These are phyloP conservation scores for Penaeus monodon DNA, from an alignment of 2,888 invertebrate species.

Conservation along the genomic window DNA sequence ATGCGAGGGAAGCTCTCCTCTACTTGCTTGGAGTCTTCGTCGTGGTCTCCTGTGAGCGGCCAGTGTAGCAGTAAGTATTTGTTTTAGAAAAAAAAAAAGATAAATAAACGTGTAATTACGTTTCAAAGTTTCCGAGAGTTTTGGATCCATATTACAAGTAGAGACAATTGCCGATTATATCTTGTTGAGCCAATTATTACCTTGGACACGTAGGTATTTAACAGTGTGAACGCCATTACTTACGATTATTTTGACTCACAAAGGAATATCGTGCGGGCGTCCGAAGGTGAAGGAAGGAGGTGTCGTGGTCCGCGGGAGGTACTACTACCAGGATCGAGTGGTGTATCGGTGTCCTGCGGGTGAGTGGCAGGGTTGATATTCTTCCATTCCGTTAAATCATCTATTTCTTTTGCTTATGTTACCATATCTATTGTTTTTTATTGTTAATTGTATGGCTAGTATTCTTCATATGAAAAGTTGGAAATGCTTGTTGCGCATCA, in stretches of 20 bases:
- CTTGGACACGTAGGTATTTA: no score
- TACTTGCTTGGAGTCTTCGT: constrained; percentile 64
- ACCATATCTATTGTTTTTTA: no score
- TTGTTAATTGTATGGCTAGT: no score
- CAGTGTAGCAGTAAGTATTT: constrained; percentile 61
- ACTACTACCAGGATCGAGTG: constrained; percentile 63
- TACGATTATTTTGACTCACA: background rate
- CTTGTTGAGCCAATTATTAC: no score
- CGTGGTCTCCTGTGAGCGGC: constrained; percentile 62
- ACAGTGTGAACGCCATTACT: background rate
- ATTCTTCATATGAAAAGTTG: no score
- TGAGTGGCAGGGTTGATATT: constrained; percentile 29
- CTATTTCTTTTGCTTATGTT: no score
- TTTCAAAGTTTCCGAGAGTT: no score
- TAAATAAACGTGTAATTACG: no score
- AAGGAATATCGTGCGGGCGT: constrained; percentile 61
- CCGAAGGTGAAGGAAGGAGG: constrained; percentile 61
- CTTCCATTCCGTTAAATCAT: background rate
- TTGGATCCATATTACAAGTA: no score
- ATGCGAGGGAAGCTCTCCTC: constrained; percentile 66
- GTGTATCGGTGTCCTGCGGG: constrained; percentile 60
- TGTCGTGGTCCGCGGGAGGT: constrained; percentile 57
- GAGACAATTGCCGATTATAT: no score
- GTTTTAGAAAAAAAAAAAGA: background rate
- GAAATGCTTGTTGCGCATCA: background rate